phyloP scores from a whole-genome alignment of 2,888 invertebrate species.

The Taenaris catops region DNA sequence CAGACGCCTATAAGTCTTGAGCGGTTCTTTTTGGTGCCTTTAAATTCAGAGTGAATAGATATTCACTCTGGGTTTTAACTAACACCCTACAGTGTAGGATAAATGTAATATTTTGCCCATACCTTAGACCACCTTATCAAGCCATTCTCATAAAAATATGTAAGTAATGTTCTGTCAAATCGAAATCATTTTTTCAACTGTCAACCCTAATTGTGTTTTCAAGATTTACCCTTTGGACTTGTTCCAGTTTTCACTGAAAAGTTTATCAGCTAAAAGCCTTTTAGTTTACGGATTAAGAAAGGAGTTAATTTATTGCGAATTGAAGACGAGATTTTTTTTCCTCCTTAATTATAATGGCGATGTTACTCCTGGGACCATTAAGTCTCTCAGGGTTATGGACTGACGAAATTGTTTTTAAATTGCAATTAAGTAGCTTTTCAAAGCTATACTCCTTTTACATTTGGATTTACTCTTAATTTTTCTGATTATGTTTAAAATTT shows the following conservation, averaged over 20 bases:
- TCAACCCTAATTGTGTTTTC: slow-evolving; percentile 65
- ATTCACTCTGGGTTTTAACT: too few relatives aligned
- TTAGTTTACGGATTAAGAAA: slow-evolving; percentile 57
- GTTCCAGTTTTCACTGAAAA: slow-evolving; percentile 63
- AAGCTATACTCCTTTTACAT: neutral
- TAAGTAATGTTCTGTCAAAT: slow-evolving; percentile 15
- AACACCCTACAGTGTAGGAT: too few relatives aligned
- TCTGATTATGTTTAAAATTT: too few relatives aligned
- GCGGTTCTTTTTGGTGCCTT: too few relatives aligned
- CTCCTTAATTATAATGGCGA: slow-evolving; percentile 45
- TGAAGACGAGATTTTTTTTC: slow-evolving; percentile 44
- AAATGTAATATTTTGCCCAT: too few relatives aligned
- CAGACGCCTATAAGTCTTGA: too few relatives aligned
- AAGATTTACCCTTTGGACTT: slow-evolving; percentile 64
- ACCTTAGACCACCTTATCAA: too few relatives aligned
- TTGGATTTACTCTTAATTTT: neutral
- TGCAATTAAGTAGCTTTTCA: slow-evolving; percentile 4
- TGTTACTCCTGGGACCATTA: slow-evolving; percentile 10
- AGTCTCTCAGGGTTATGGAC: slow-evolving; percentile 15
- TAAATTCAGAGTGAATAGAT: too few relatives aligned
- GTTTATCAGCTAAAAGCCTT: slow-evolving; percentile 74
- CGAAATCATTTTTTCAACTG: slow-evolving; percentile 43
- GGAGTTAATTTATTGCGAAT: slow-evolving; percentile 62
- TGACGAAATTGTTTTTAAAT: slow-evolving; percentile 24
- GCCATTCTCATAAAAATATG: too few relatives aligned